A percentile compares a stretch with the other conserved stretches of the same genome.
Evolutionary conservation across 2,797 vertebrate species (phyloP).

Genomic region (Lateolabrax maculatus): DNA sequence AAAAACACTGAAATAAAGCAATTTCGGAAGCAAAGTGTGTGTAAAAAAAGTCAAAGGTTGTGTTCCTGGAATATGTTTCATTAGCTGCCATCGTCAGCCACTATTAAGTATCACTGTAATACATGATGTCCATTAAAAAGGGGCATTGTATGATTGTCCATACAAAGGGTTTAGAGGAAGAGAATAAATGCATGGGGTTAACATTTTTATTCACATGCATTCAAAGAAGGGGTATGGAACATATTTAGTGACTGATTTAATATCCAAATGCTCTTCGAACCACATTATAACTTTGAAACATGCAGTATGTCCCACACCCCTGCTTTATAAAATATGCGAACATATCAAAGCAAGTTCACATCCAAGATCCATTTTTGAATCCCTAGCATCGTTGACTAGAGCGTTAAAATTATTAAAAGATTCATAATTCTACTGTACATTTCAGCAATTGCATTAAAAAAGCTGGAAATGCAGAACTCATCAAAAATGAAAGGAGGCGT

Average conservation of each 20-base stretch:
- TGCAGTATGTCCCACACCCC: background rate
- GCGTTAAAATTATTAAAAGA: background rate
- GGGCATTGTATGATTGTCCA: background rate
- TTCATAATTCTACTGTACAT: background rate
- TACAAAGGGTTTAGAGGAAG: constrained; percentile 12
- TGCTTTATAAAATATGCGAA: constrained; percentile 19
- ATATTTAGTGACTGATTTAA: background rate
- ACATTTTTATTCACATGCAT: constrained; percentile 31
- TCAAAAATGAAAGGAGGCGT: background rate
- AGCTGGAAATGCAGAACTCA: background rate
- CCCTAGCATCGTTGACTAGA: background rate
- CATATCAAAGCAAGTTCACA: background rate
- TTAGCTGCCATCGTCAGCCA: background rate
- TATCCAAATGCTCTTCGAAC: background rate
- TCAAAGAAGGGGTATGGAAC: constrained; percentile 48
- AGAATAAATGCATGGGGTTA: constrained; percentile 22
- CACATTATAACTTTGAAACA: background rate
- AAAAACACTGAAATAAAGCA: too few species aligned
- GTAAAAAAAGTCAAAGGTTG: too few species aligned
- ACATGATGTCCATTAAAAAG: constrained; percentile 29
- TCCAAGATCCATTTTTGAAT: background rate
- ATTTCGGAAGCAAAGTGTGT: too few species aligned
- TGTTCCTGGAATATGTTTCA: constrained; percentile 7
- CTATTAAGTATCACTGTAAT: constrained; percentile 38
- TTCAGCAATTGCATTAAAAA: background rate